These are phyloP conservation scores for Cheilosia variabilis DNA, from an alignment of 2,888 invertebrate genomes.

Conservation along the genomic window DNA sequence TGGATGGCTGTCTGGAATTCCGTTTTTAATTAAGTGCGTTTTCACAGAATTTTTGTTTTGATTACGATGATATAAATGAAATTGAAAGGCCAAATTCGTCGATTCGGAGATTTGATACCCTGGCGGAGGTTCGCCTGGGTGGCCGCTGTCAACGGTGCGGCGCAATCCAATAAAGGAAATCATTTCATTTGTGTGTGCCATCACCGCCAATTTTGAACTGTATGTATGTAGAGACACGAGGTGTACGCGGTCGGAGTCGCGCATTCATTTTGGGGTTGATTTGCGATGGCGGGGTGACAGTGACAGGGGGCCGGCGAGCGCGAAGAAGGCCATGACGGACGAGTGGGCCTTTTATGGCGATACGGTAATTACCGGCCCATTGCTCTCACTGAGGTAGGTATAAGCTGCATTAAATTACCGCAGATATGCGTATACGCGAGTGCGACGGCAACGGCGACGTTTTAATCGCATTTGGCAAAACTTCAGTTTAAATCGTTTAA, in stretches of 20 bases:
- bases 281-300: conserved; percentile 35
- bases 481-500: conserved; percentile 72
- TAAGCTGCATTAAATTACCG: conserved; percentile 75
- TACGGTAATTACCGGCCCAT: conserved; percentile 65
- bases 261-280: conserved; percentile 54
- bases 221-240: neutral
- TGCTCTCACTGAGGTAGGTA: conserved; percentile 64
- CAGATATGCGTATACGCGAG: conserved; percentile 21
- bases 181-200: conserved; percentile 49
- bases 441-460: conserved; percentile 33
- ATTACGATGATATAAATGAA: conserved; percentile 75
- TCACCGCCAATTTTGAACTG: conserved; percentile 55
- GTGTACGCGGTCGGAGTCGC: neutral
- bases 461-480: conserved; percentile 76
- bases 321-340: conserved; percentile 62
- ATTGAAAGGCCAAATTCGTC: conserved; percentile 72
- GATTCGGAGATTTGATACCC: conserved; percentile 73
- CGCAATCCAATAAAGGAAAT: conserved; percentile 74
- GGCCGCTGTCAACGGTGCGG: conserved; percentile 71
- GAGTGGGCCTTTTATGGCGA: conserved; percentile 66
- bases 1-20: conserved; percentile 73
- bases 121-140: conserved; percentile 43
- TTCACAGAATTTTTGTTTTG: conserved; percentile 75
- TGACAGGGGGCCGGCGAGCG: conserved; percentile 29
- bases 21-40: conserved; percentile 75